Percentiles rank a stretch among this genome's conserved stretches.
Conservation (phyloP, 2,888 invertebrate species). For the Onthophagus sagittarius region DNA sequence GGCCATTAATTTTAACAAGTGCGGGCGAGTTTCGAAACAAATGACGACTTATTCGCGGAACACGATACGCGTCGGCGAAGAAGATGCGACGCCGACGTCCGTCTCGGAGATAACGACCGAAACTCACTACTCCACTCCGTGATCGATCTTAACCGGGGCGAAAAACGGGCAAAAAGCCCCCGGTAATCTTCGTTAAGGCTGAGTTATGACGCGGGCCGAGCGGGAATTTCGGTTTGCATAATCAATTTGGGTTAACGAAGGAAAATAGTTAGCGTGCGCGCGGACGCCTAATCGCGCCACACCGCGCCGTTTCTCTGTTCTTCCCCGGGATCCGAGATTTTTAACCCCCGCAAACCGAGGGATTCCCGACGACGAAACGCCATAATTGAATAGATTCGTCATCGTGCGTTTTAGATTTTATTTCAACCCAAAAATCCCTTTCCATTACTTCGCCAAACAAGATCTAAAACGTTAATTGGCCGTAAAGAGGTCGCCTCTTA, state of each 20-base stretch:
- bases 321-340: background rate
- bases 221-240: background rate
- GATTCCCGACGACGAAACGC: background rate
- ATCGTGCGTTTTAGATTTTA: background rate
- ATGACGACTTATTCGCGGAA: conserved; percentile 14
- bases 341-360: background rate
- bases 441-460: background rate
- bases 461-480: background rate
- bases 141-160: background rate
- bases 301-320: background rate
- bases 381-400: background rate
- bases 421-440: background rate
- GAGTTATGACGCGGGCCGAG: background rate
- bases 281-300: background rate
- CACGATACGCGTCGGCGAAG: conserved; percentile 1
- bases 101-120: background rate
- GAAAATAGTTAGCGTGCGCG: background rate
- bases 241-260: background rate
- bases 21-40: conserved; percentile 19
- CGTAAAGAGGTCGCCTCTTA: background rate
- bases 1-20: conserved; percentile 22
- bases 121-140: background rate
- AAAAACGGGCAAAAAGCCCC: background rate
- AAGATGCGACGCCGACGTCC: background rate
- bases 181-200: background rate